These are phyloP conservation scores for Pecten maximus DNA, from an alignment of 2,888 invertebrate genomes.

Conservation along the genomic window DNA sequence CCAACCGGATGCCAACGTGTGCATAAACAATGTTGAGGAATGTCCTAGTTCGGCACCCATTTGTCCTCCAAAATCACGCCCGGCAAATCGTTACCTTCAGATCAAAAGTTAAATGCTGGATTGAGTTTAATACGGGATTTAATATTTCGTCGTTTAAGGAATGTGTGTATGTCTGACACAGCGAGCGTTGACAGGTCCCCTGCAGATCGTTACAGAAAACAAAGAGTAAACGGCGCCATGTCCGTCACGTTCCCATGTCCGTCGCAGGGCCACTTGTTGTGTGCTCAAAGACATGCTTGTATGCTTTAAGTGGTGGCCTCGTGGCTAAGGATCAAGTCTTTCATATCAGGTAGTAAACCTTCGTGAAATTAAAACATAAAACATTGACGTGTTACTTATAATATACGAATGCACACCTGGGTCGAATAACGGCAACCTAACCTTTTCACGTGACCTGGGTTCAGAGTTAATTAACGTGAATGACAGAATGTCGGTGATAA, in stretches of 20 bases:
- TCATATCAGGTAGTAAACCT: neutral
- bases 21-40: neutral
- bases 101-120: constrained; percentile 1
- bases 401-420: neutral
- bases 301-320: neutral
- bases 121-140: constrained; percentile 18
- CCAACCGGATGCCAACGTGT: constrained; percentile 10
- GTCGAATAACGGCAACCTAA: neutral
- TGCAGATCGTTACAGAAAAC: neutral
- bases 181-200: neutral
- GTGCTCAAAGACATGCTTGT: neutral
- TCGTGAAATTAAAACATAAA: neutral
- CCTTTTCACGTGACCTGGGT: neutral
- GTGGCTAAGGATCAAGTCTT: neutral
- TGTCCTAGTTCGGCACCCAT: constrained; percentile 9
- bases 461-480: neutral
- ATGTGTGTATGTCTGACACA: neutral
- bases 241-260: neutral
- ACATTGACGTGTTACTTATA: neutral
- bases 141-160: constrained; percentile 25
- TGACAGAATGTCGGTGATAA: neutral
- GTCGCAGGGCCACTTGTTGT: neutral
- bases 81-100: constrained; percentile 4
- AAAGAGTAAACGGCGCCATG: neutral
- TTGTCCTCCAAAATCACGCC: constrained; percentile 24